Base-by-base conservation (phyloP, 1,140 invertebrate genomes). In the Drosophila watanabei region DNA sequence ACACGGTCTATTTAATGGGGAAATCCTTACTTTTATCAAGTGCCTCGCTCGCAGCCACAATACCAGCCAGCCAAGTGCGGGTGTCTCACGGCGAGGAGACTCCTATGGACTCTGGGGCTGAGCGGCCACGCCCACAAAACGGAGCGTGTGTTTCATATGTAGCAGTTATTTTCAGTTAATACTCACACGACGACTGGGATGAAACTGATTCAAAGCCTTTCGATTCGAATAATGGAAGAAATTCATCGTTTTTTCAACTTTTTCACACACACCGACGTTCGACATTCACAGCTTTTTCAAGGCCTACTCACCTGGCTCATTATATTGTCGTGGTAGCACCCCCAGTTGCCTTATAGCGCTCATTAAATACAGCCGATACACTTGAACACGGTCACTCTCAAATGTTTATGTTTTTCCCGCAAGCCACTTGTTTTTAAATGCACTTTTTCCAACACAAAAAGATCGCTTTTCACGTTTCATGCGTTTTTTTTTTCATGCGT, bases 291-390 rank as follows among this genome's bases (percentile, higher is more conserved):
- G 78, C 72, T 90, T 92, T 92, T 91, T 91, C 87, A 91, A 90
- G 86, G 86, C 86, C 87, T 85, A 91, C 92, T 93, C 79, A 93
- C 92, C 92, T 93, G 92, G 88, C 82, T 93, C 92, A 93, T 93
- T 88, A 93, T 93, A 93, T 90, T 82, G 82, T 92, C 79, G 82
- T 91, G 75, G 81, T 82, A 79, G 87, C 64, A 92, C 77, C 82
- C 70, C 46, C 20, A 76, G 87, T 89, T 92, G 87, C 82, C 84
- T 81, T 92, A 59, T 76, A 80, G 88, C 77, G 87, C 76, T 85
- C 91, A 92, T 92, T 90, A 92, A 92, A 92, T 80, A 90, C 69
- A 58, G 81, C 71, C 60, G 82, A 80, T 85, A 66, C 84, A 81
- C 80, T 83, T 75, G 58, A 49, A 59, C 61, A 63, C 81, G 69